Evolutionary conservation across 37 sponge, comb jelly and placozoan species (phyloP).

Genomic region (Tethya wilhelma): DNA sequence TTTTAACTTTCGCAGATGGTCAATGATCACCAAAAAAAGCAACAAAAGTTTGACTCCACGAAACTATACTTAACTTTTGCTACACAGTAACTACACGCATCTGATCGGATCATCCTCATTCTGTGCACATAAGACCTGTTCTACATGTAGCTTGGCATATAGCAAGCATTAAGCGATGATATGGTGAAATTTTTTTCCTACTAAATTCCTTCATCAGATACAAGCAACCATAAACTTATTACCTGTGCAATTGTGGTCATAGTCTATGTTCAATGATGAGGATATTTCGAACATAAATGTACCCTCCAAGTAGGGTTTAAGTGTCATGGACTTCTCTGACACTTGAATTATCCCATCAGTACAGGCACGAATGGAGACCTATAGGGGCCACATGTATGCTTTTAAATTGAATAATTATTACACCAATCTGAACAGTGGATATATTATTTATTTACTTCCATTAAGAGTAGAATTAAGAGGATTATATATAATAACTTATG

Average conservation of each 20-base stretch:
- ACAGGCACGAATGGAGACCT: constrained; percentile 72
- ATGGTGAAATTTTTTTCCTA: too few relatives aligned
- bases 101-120: background rate
- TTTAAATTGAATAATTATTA: too few relatives aligned
- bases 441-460: too few relatives aligned
- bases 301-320: constrained; percentile 62
- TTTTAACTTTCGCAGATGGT: background rate
- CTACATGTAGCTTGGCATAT: too few relatives aligned
- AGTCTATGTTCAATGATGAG: constrained; percentile 53
- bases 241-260: constrained; percentile 76
- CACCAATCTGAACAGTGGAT: too few relatives aligned
- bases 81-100: background rate
- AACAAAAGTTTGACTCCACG: too few relatives aligned
- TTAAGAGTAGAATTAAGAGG: background rate
- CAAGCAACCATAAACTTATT: too few relatives aligned
- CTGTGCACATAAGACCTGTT: too few relatives aligned
- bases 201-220: too few relatives aligned
- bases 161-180: too few relatives aligned
- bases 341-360: constrained; percentile 79
- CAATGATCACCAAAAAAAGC: too few relatives aligned
- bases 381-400: background rate
- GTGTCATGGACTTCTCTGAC: constrained; percentile 46
- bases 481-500: background rate
- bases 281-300: constrained; percentile 66
- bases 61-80: too few relatives aligned